phyloP scores from a whole-genome alignment of 2,888 invertebrate genomes.

The Leptinotarsa tumamoca region DNA sequence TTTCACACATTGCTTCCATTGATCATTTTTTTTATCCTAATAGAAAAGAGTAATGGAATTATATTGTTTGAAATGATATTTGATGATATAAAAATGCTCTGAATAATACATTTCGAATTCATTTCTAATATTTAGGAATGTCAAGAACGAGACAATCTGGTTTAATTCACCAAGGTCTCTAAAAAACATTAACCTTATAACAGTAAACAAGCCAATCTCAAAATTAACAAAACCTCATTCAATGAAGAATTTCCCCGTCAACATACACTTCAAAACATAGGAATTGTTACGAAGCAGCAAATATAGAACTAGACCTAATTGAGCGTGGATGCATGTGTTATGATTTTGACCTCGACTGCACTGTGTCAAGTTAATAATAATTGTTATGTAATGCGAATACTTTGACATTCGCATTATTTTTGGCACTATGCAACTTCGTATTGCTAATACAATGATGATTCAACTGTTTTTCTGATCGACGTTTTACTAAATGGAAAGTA shows the following conservation, averaged over 20 bases:
- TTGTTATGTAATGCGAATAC: constrained; percentile 3
- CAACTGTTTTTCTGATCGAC: too few species aligned
- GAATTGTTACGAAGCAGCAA: constrained; percentile 12
- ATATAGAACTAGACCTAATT: constrained; percentile 27
- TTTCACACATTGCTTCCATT: too few species aligned
- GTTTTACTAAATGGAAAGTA: too few species aligned
- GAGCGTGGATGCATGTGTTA: constrained; percentile 28
- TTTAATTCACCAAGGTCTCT: neutral
- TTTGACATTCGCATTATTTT: neutral
- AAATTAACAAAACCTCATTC: neutral
- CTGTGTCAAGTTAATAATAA: constrained; percentile 20
- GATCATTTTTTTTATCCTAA: too few species aligned
- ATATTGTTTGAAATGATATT: too few species aligned
- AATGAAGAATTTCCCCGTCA: neutral
- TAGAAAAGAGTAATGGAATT: too few species aligned
- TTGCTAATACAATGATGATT: too few species aligned
- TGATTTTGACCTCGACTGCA: constrained; percentile 26
- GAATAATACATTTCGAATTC: too few species aligned
- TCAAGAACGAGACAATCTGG: too few species aligned
- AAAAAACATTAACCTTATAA: neutral
- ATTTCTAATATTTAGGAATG: too few species aligned
- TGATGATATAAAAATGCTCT: too few species aligned
- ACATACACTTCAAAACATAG: neutral
- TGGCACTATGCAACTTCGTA: too few species aligned
- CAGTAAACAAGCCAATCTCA: neutral